Evolutionary conservation across 2,888 invertebrate genomes (phyloP).

Genomic region (Charanyca ferruginea): DNA sequence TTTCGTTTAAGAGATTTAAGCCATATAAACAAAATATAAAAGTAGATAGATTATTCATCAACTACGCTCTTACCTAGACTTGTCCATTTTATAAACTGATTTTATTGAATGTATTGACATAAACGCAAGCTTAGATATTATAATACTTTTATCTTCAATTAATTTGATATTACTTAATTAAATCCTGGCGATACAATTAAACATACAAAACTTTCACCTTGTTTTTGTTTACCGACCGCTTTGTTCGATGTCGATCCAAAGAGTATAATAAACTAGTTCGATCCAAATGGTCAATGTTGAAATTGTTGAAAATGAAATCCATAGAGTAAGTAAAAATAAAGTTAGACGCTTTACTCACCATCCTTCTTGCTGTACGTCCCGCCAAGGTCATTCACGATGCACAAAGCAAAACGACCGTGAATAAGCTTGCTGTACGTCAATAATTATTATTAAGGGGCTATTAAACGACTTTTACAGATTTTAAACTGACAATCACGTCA

Average conservation of each 20-base stretch:
- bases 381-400: too few relatives aligned
- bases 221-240: conserved; percentile 67
- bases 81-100: conserved; percentile 62
- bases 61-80: conserved; percentile 65
- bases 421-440: too few relatives aligned
- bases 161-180: conserved; percentile 21
- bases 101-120: conserved; percentile 21
- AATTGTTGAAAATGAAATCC: conserved; percentile 21
- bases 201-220: conserved; percentile 64
- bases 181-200: conserved; percentile 42
- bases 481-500: too few relatives aligned
- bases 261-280: too few relatives aligned
- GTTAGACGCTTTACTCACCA: too few relatives aligned
- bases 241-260: conserved; percentile 59
- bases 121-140: conserved; percentile 7
- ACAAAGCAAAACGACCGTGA: too few relatives aligned
- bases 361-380: too few relatives aligned
- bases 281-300: too few relatives aligned
- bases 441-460: too few relatives aligned
- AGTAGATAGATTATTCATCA: conserved; percentile 37
- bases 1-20: conserved; percentile 53
- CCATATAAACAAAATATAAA: conserved; percentile 40
- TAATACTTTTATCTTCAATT: conserved; percentile 11
- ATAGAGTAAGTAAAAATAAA: too few relatives aligned
- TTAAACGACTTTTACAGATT: too few relatives aligned